A percentile compares a stretch with the other conserved stretches of the same genome.
Conservation (phyloP, 2,888 invertebrate genomes). For the Stomorhina lunata region DNA sequence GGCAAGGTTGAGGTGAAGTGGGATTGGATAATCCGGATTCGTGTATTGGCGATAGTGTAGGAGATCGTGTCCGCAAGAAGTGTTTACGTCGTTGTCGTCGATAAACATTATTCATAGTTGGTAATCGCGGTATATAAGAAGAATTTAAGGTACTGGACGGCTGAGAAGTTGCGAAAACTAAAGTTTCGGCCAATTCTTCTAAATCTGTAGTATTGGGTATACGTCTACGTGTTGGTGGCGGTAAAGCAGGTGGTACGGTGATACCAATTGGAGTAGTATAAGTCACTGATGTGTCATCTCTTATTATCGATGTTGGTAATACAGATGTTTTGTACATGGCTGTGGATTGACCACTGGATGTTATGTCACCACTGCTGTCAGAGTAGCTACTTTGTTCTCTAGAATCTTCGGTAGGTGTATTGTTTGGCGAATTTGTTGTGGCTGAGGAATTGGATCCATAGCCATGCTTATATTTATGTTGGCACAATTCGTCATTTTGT, state of each 20-base stretch:
- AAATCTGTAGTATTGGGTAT: constrained; percentile 81
- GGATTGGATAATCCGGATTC: constrained; percentile 87
- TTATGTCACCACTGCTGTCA: constrained; percentile 66
- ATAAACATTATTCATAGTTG: constrained; percentile 72
- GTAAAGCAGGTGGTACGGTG: constrained; percentile 79
- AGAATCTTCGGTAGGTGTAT: constrained; percentile 61
- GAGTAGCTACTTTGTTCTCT: constrained; percentile 69
- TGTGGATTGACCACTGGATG: constrained; percentile 55
- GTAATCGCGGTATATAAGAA: constrained; percentile 71
- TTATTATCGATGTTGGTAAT: constrained; percentile 78
- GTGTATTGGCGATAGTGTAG: constrained; percentile 85
- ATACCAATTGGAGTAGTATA: constrained; percentile 71
- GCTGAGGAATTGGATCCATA: constrained; percentile 45
- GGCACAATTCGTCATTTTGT: constrained; percentile 65
- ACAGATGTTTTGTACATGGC: constrained; percentile 73
- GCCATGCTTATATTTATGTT: constrained; percentile 64
- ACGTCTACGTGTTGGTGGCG: constrained; percentile 80
- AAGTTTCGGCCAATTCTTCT: constrained; percentile 82
- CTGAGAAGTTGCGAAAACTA: constrained; percentile 80
- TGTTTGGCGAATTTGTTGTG: constrained; percentile 44
- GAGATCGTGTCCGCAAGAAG: constrained; percentile 81
- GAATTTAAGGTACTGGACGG: constrained; percentile 46
- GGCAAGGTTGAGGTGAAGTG: constrained; percentile 82
- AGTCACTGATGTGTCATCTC: constrained; percentile 74
- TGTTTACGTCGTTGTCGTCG: constrained; percentile 80